Evolutionary conservation across 2,797 vertebrate species (phyloP), one percentile per base, ranked within the genome.

Genomic region (Trachops cirrhosus): DNA sequence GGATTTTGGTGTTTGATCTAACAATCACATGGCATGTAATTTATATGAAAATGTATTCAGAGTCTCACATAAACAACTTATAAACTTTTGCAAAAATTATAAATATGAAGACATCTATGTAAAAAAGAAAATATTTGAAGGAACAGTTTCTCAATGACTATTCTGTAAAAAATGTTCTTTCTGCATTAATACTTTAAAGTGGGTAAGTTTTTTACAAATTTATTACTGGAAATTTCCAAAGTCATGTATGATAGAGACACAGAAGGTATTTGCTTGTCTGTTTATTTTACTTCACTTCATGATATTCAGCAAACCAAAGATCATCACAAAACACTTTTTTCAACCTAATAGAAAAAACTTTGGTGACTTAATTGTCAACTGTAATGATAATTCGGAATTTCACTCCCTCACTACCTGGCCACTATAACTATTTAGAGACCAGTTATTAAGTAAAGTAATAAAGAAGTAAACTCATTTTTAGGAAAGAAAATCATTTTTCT

Each of bases 241-340:
- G 9, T 87, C 50, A 82, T 12, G 59, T 73, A 21, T 70, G 34
- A 29, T 32, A 59, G 71, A 86, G 5, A 80, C 7, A 50, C 7
- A 83, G 71, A 6, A 54, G 37, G 44, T 0, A 1, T 75, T 70
- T 80, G 2, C 71, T 70, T 80, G 3, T 26, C 18, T 48, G n/a
- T 48, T 90, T 75, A 64, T 96, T 91, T 80, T 73, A 80, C 46
- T 59, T 77, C 12, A 29, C 2, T 32, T 29, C 50, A 24, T 82
- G 11, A 6, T 77, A 73, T 48, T 86, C 4, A 73, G 21, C 59
- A 73, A 77, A 39, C 5, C 1, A 84, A 83, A 92, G 29, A 41
- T 2, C 9, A 89, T 34, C 39, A 95, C 19, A 90, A 94, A 96
- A 9, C 48, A 46, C 44, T 73, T 71, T 86, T 57, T 96, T 96